phyloP scores from a whole-genome alignment of 2,113 vertebrate genomes.

The Pavo muticus region DNA sequence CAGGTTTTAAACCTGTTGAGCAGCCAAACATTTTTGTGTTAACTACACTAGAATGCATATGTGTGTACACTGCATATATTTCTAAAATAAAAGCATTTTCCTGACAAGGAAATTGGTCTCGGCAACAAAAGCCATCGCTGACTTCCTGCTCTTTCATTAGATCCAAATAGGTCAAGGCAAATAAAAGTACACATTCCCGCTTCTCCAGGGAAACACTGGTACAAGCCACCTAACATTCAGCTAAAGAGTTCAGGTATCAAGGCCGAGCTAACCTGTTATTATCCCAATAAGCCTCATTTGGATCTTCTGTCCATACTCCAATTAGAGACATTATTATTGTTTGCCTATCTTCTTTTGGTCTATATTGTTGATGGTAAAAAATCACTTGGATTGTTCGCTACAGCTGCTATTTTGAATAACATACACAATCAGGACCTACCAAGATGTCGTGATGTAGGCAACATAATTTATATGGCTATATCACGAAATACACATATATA shows the following conservation, averaged over 20 bases:
- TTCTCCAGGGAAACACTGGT: background rate
- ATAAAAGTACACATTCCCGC: background rate
- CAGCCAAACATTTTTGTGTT: background rate
- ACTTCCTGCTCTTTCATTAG: constrained; percentile 21
- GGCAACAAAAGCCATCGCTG: background rate
- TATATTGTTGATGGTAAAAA: background rate
- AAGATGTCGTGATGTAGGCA: background rate
- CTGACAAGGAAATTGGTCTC: background rate
- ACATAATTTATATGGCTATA: background rate
- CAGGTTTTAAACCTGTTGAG: background rate
- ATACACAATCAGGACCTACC: background rate
- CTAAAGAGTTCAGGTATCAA: background rate
- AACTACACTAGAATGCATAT: background rate
- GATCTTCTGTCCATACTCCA: background rate
- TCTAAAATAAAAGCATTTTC: constrained; percentile 14
- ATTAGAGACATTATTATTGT: background rate
- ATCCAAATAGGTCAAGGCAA: background rate
- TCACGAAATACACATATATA: background rate
- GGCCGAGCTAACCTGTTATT: background rate
- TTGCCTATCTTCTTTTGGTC: background rate
- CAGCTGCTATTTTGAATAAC: background rate
- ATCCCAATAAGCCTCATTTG: background rate
- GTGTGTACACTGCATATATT: background rate
- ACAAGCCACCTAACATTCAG: background rate
- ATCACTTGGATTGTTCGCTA: background rate